phyloP scores from a whole-genome alignment of 2,113 vertebrate species.

The Sinocyclocheilus maitianheensis region DNA sequence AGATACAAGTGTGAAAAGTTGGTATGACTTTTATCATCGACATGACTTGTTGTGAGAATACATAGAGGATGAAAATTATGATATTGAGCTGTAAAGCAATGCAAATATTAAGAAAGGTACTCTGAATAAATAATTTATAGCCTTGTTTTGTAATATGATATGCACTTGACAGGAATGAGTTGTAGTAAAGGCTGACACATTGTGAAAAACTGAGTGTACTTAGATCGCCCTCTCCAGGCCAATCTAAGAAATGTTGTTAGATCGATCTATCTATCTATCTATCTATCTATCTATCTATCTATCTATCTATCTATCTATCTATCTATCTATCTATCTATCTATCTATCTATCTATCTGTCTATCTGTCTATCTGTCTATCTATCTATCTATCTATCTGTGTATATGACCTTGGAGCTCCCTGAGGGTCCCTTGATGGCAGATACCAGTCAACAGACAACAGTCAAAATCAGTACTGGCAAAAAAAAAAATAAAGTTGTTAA shows the following conservation, averaged over 20 bases:
- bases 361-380: too few species aligned
- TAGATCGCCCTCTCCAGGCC: constrained; percentile 34
- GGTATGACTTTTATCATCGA: not conserved
- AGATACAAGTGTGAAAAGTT: not conserved
- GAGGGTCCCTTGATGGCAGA: too few species aligned
- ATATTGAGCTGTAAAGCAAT: not conserved
- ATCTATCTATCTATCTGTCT: too few species aligned
- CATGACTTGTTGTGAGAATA: not conserved
- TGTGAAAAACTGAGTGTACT: not conserved
- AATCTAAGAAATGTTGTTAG: not conserved
- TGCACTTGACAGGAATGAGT: not conserved
- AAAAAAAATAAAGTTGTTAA: too few species aligned
- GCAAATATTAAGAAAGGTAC: not conserved
- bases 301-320: too few species aligned
- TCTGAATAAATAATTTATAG: not conserved
- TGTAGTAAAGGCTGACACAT: not conserved
- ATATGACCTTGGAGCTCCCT: too few species aligned
- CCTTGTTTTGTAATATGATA: not conserved
- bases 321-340: too few species aligned
- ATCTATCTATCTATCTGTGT: too few species aligned
- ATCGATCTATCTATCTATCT: too few species aligned
- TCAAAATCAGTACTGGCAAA: too few species aligned
- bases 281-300: too few species aligned
- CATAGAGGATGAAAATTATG: not conserved
- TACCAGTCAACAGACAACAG: too few species aligned